Base-by-base conservation (phyloP, 1,140 invertebrate genomes). In the Anadara kagoshimensis region DNA sequence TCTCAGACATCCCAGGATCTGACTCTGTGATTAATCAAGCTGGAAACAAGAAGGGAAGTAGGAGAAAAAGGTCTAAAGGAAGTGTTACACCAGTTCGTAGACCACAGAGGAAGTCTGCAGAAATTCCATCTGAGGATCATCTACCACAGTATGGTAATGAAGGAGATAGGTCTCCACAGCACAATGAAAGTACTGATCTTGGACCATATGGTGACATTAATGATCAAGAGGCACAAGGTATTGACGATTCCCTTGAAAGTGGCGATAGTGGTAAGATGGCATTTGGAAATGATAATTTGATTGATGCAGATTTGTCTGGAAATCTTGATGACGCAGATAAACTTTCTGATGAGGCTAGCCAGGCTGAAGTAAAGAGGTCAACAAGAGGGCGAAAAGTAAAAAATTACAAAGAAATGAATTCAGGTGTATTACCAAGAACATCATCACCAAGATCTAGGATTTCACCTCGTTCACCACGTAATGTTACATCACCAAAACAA, bases 401-500 rank as follows among this genome's bases (percentile, higher is more conserved):
- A 36, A 79, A 85, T 49, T 85, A 85, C 54, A 83, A 81, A 64
- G 79, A 76, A 58, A 75, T 82, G 65, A 78, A 74, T 69, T 76
- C 80, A 36, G 79, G 83, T 65, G 73, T 78, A 36, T 58, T 68
- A 26, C 76, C 79, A 61, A 64, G 76, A 57, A 76, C 68, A 56
- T 76, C 77, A 29, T 82, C 80, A 36, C 80, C 80, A n/a, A 75
- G 80, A 53, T 59, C 73, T 26, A 78, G 79, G 67, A 78, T 79
- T 36, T 81, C 81, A 20, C 81, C 81, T 44, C 73, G 82, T 29
- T 85, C 85, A 57, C 82, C 82, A 12, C 79, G 81, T 47, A 75
- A 68, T 61, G 73, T 65, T 29, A 73, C 74, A 24, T 77, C 83
- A 22, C 78, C 79, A 12, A 75, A 73, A 56, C 73, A 75, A 20